These are phyloP conservation scores for Mastigias papua DNA, from an alignment of 30 jellyfish, hydroid and myxozoan species.

Conservation along the genomic window DNA sequence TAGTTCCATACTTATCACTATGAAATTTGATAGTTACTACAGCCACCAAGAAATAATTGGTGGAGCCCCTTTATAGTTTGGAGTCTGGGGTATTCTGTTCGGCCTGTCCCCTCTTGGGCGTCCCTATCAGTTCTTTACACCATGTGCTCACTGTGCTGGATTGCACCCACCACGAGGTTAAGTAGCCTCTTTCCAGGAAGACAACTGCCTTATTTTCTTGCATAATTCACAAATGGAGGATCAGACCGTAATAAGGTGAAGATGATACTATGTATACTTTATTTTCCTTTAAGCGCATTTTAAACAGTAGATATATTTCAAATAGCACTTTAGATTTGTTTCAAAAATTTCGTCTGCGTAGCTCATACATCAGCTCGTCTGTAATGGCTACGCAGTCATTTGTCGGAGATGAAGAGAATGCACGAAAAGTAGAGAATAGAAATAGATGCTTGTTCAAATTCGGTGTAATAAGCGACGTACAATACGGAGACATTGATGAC, in stretches of 20 bases:
- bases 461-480: conserved; percentile 93
- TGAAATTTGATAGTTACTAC: too few species aligned
- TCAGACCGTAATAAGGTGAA: background rate
- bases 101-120: too few species aligned
- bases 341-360: background rate
- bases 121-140: too few species aligned
- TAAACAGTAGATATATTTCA: background rate
- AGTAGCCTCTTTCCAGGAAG: too few species aligned
- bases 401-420: background rate
- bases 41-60: too few species aligned
- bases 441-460: conserved; percentile 43
- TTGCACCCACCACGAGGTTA: too few species aligned
- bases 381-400: background rate
- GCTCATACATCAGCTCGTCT: background rate
- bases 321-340: background rate
- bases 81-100: too few species aligned
- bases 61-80: too few species aligned
- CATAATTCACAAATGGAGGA: background rate
- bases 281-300: background rate
- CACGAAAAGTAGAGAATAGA: conserved; percentile 2
- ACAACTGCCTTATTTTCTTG: too few species aligned
- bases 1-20: too few species aligned
- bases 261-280: background rate
- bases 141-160: too few species aligned
- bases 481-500: conserved; percentile 82